phyloP scores from a whole-genome alignment of 2,888 invertebrate genomes.

The Sminthurides aquaticus region DNA sequence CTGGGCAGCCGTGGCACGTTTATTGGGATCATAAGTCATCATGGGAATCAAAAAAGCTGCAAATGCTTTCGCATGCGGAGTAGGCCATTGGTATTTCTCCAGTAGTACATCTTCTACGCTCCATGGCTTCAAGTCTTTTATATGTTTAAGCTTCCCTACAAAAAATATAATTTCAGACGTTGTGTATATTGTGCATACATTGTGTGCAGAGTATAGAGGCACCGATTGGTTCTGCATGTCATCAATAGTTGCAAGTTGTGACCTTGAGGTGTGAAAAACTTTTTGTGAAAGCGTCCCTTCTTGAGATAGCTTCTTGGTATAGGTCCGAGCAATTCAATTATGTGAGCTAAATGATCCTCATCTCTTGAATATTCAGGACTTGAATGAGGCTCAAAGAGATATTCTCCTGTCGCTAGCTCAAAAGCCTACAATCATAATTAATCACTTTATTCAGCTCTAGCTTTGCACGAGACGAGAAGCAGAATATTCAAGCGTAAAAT shows the following conservation, averaged over 20 bases:
- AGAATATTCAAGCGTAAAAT: too few relatives aligned
- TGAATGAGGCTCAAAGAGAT: constrained; percentile 96
- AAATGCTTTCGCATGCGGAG: constrained; percentile 63
- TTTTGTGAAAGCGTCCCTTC: too few relatives aligned
- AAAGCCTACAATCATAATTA: too few relatives aligned
- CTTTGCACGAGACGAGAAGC: too few relatives aligned
- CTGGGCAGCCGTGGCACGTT: constrained; percentile 64
- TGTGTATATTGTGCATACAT: background rate
- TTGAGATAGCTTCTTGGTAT: too few relatives aligned
- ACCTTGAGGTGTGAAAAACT: too few relatives aligned
- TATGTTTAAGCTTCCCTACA: constrained; percentile 62
- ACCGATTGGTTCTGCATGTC: too few relatives aligned
- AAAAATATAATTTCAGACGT: background rate
- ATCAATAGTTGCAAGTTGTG: too few relatives aligned
- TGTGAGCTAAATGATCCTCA: constrained; percentile 98
- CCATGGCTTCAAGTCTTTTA: constrained; percentile 70
- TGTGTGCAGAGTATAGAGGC: background rate
- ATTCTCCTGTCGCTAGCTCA: constrained; percentile 98
- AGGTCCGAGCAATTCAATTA: constrained; percentile 93
- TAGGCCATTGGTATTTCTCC: constrained; percentile 75
- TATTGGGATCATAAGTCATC: constrained; percentile 66
- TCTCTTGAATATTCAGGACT: constrained; percentile 94
- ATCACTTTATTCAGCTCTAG: too few relatives aligned
- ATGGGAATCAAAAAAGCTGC: constrained; percentile 68
- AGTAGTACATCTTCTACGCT: constrained; percentile 65